Evolutionary conservation across 2,888 invertebrate genomes (phyloP).

Genomic region (Strigamia transsilvanica): DNA sequence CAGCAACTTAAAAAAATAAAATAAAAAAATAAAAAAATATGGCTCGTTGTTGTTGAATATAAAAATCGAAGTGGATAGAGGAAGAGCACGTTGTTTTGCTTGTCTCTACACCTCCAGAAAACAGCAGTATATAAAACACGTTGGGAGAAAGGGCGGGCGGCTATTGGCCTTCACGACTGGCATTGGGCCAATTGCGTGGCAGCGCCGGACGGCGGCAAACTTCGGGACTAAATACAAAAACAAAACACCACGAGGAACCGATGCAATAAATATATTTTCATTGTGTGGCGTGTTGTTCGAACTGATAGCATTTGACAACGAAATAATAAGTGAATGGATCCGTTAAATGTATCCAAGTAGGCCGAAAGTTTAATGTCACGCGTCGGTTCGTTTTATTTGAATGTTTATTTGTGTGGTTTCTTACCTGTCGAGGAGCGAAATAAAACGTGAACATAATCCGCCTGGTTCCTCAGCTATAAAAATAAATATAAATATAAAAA

Average conservation of each 20-base stretch:
- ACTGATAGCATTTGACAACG: too few species aligned
- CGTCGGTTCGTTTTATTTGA: not conserved
- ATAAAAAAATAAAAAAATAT: not conserved
- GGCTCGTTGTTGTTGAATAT: not conserved
- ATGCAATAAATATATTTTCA: not conserved
- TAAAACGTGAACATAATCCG: not conserved
- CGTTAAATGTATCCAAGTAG: too few species aligned
- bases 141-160: not conserved
- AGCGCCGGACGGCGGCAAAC: not conserved
- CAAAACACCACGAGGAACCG: slow-evolving; percentile 19
- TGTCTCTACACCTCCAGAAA: not conserved
- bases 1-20: not conserved
- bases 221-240: not conserved
- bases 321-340: too few species aligned
- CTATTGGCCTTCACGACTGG: slow-evolving; percentile 18
- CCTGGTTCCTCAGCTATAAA: not conserved
- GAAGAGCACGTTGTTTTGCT: not conserved
- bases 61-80: not conserved
- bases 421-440: not conserved
- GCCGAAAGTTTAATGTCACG: not conserved
- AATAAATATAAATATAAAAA: not conserved
- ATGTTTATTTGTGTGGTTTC: not conserved
- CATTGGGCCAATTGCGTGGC: not conserved
- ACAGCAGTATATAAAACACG: not conserved
- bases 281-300: not conserved